Percentiles rank a stretch among this genome's conserved stretches.
Conservation (phyloP, 2,113 vertebrate species). For the Isurus oxyrinchus region DNA sequence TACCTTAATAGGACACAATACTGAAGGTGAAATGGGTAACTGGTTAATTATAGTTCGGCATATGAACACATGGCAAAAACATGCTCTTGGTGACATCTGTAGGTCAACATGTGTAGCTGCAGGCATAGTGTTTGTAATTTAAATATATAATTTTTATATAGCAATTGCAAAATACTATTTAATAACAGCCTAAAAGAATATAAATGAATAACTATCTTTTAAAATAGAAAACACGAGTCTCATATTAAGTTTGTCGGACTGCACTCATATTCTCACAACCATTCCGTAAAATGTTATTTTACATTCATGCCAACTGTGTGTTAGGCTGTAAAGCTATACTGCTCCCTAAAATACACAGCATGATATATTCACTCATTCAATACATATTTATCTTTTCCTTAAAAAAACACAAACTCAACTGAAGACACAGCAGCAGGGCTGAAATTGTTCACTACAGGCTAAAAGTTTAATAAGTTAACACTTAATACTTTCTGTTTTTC, state of each 20-base stretch:
- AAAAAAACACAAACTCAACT: not conserved
- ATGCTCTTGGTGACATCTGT: not conserved
- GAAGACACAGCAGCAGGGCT: not conserved
- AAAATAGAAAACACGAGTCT: not conserved
- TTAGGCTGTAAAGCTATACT: not conserved
- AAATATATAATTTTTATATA: not conserved
- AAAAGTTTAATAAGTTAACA: too few species aligned
- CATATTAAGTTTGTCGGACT: not conserved
- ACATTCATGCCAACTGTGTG: not conserved
- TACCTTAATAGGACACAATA: not conserved
- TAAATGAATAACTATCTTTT: not conserved
- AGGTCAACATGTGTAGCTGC: not conserved
- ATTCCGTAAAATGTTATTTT: not conserved
- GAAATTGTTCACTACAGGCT: too few species aligned
- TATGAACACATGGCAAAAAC: not conserved
- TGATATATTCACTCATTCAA: not conserved
- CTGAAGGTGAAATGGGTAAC: not conserved
- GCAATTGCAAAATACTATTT: not conserved
- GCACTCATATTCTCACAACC: not conserved
- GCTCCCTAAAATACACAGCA: not conserved
- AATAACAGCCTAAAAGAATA: not conserved
- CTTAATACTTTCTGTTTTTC: too few species aligned
- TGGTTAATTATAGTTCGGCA: not conserved
- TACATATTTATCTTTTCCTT: not conserved
- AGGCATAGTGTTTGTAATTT: not conserved